phyloP scores from a whole-genome alignment of 2,888 invertebrate genomes.

The Ganaspis brasiliensis region DNA sequence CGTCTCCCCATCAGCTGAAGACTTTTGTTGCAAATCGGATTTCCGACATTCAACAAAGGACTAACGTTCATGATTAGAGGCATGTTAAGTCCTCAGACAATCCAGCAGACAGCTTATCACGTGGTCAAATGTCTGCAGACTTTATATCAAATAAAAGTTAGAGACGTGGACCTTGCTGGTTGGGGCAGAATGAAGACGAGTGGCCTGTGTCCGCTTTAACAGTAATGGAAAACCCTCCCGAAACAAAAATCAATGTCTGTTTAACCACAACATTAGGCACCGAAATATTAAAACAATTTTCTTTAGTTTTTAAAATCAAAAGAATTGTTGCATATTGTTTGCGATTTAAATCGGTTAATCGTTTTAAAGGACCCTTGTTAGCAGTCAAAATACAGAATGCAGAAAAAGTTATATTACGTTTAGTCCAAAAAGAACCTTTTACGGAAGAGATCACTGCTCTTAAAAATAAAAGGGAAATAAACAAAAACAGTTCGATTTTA shows the following conservation, averaged over 20 bases:
- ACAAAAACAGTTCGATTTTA: slow-evolving; percentile 5
- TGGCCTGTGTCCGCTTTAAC: background rate
- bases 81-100: background rate
- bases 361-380: slow-evolving; percentile 31
- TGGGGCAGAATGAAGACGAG: background rate
- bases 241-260: background rate
- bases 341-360: slow-evolving; percentile 16
- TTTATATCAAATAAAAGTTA: background rate
- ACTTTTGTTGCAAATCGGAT: background rate
- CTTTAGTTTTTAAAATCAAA: slow-evolving; percentile 25
- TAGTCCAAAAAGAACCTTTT: slow-evolving; percentile 41
- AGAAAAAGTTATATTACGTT: slow-evolving; percentile 9
- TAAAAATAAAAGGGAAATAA: background rate
- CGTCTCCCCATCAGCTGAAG: no score
- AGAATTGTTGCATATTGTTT: slow-evolving; percentile 45
- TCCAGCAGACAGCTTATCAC: background rate
- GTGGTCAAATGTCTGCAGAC: background rate
- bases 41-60: background rate
- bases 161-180: background rate
- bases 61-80: background rate
- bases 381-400: slow-evolving; percentile 41
- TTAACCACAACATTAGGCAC: background rate
- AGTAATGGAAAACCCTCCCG: background rate
- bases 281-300: slow-evolving; percentile 46
- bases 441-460: slow-evolving; percentile 10